These are phyloP conservation scores for Prolemur simus DNA, from an alignment of 2,113 vertebrate species.

Conservation along the genomic window DNA sequence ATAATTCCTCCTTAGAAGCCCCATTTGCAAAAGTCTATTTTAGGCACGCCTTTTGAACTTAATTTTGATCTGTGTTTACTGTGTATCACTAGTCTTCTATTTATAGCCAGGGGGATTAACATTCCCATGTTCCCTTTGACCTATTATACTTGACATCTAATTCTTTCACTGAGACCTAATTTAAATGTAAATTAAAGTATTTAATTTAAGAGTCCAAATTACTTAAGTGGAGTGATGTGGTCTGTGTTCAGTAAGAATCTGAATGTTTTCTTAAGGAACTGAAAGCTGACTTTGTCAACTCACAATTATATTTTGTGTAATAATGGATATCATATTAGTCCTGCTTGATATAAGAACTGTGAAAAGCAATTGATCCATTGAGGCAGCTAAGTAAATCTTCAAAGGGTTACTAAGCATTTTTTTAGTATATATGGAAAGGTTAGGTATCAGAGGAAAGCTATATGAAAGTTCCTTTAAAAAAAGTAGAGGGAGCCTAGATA, in stretches of 20 bases:
- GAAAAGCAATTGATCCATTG: neutral
- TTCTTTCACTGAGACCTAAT: slow-evolving; percentile 65
- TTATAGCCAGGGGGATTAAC: slow-evolving; percentile 71
- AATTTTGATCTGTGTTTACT: slow-evolving; percentile 70
- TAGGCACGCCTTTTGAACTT: slow-evolving; percentile 67
- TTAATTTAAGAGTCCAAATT: slow-evolving; percentile 56
- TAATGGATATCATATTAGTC: neutral
- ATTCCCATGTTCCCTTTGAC: slow-evolving; percentile 74
- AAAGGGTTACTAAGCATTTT: neutral
- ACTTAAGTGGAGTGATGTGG: neutral
- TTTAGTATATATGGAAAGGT: neutral
- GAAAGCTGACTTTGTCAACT: slow-evolving; percentile 20
- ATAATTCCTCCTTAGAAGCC: slow-evolving; percentile 64
- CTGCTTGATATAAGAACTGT: neutral
- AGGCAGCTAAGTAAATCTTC: neutral
- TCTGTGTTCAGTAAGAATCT: slow-evolving; percentile 9
- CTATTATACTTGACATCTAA: slow-evolving; percentile 61
- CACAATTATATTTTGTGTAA: neutral
- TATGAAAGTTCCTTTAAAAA: neutral
- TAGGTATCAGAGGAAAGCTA: neutral
- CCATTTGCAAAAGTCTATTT: slow-evolving; percentile 72
- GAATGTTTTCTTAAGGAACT: slow-evolving; percentile 41
- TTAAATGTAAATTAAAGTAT: slow-evolving; percentile 69
- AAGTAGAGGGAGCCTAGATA: neutral
- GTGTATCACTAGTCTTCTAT: slow-evolving; percentile 65